Conservation (phyloP, 2,888 invertebrate genomes). For the Cyrtodaria siliqua region DNA sequence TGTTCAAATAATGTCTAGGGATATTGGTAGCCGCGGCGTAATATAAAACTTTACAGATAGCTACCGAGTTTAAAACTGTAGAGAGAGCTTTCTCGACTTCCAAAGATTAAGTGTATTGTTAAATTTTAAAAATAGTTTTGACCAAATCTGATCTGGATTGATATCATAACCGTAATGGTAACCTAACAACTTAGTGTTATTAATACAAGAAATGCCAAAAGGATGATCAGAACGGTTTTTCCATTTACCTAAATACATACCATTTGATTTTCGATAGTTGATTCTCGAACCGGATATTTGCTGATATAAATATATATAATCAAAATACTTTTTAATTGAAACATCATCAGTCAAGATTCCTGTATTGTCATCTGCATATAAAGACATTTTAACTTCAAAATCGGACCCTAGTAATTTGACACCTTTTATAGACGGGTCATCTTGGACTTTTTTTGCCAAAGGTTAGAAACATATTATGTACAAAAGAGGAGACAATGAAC, state of each 20-base stretch:
- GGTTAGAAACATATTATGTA: constrained; percentile 51
- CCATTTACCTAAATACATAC: constrained; percentile 61
- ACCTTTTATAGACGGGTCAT: constrained; percentile 19
- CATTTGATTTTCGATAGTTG: constrained; percentile 53
- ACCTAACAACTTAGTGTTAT: constrained; percentile 51
- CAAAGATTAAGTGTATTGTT: constrained; percentile 29
- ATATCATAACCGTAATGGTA: constrained; percentile 47
- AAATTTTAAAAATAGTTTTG: constrained; percentile 40
- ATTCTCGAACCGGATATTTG: constrained; percentile 52
- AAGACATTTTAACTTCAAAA: constrained; percentile 27
- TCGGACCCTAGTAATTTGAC: constrained; percentile 26
- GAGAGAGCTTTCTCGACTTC: no score
- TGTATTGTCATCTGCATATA: constrained; percentile 41
- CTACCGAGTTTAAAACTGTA: no score
- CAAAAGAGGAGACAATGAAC: constrained; percentile 44
- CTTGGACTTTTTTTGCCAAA: constrained; percentile 36
- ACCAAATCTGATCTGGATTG: constrained; percentile 37
- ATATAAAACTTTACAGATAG: no score
- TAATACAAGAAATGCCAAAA: constrained; percentile 64
- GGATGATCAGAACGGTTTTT: constrained; percentile 56
- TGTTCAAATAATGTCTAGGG: no score
- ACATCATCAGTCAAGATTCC: constrained; percentile 17
- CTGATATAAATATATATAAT: constrained; percentile 25
- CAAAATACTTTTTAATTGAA: no score
- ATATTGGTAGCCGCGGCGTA: no score